Percentiles rank a stretch among this genome's conserved stretches.
Conservation (phyloP, 2,797 vertebrate genomes). For the Heteromormyrus szaboi region DNA sequence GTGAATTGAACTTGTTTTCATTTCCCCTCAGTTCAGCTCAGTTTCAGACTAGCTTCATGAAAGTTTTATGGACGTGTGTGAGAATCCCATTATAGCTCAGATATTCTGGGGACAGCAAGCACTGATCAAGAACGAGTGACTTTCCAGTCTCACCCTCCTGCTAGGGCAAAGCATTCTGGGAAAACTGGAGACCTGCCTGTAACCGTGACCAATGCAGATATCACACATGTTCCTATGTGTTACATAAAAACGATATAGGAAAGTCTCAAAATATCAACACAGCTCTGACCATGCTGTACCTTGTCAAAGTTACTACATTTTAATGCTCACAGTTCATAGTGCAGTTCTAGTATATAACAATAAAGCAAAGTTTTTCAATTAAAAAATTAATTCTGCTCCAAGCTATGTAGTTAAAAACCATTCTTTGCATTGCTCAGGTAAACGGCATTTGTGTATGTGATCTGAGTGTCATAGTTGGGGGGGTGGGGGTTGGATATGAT, state of each 20-base stretch:
- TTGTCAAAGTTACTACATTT: not conserved
- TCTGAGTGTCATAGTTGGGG: not conserved
- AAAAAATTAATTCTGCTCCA: not conserved
- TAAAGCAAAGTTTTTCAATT: not conserved
- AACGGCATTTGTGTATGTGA: not conserved
- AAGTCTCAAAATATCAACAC: not conserved
- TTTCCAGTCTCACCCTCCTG: not conserved
- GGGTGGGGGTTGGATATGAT: not conserved
- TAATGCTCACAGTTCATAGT: not conserved
- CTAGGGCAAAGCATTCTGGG: slow-evolving; percentile 8
- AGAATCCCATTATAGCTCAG: slow-evolving; percentile 14
- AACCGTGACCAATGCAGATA: not conserved
- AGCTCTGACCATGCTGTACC: not conserved
- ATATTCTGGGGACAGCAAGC: slow-evolving; percentile 6
- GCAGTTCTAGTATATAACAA: not conserved
- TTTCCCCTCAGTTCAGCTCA: slow-evolving; percentile 12
- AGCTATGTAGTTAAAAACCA: not conserved
- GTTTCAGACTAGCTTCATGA: slow-evolving; percentile 19
- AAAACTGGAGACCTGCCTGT: not conserved
- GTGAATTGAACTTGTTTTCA: slow-evolving; percentile 12
- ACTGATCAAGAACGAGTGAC: not conserved
- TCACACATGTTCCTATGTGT: not conserved
- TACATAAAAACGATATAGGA: not conserved
- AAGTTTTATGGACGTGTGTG: slow-evolving; percentile 20
- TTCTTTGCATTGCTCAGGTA: not conserved